These are phyloP conservation scores for Xestia c-nigrum DNA, from an alignment of 2,888 invertebrate species.

Conservation along the genomic window DNA sequence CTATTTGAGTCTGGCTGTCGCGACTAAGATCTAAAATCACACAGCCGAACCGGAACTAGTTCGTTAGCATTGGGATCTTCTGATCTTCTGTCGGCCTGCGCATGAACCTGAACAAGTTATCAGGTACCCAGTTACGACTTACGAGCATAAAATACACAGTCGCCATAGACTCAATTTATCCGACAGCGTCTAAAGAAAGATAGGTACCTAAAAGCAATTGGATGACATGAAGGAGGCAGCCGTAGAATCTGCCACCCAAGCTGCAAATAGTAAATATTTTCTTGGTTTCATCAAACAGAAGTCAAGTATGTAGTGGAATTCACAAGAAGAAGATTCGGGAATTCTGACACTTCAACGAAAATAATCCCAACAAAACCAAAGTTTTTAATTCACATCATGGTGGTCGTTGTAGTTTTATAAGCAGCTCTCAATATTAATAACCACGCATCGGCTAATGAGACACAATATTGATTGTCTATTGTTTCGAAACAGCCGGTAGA, in stretches of 20 bases:
- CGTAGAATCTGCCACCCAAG: not conserved
- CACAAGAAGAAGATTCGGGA: not conserved
- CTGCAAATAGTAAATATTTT: not conserved
- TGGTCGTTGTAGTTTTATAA: slow-evolving; percentile 14
- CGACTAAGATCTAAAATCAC: not conserved
- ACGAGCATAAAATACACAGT: not conserved
- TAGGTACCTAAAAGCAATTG: not conserved
- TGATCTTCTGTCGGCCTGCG: not conserved
- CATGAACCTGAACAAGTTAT: not conserved
- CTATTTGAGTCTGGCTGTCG: not conserved
- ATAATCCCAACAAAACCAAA: not conserved
- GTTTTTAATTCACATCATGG: not conserved
- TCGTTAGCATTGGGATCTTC: not conserved
- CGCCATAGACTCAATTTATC: not conserved
- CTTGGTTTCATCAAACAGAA: not conserved
- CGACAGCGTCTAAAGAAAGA: not conserved
- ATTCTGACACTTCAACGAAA: not conserved
- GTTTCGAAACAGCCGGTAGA: not conserved
- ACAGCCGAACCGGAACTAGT: not conserved
- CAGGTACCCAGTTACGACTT: not conserved
- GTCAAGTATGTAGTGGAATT: not conserved
- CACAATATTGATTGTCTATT: slow-evolving; percentile 29
- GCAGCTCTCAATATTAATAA: slow-evolving; percentile 6
- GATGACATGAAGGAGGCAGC: not conserved
- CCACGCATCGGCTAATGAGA: not conserved